Conservation (phyloP, 2,797 vertebrate genomes). For the Spinus olivaceus region DNA sequence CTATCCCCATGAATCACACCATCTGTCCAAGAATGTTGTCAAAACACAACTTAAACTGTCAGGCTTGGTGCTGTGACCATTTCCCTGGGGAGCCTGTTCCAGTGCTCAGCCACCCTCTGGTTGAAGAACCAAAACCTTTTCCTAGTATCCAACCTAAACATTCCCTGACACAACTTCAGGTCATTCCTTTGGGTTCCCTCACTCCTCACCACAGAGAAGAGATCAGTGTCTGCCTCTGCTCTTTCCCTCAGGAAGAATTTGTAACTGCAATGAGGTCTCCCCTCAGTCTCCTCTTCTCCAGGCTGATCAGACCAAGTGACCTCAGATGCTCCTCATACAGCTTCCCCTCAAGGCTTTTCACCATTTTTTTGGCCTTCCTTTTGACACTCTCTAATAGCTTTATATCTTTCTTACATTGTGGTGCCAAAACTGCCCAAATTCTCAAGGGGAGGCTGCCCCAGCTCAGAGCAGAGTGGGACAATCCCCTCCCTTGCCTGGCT, state of each 20-base stretch:
- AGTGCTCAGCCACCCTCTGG: background rate
- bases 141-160: background rate
- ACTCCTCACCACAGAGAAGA: background rate
- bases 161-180: background rate
- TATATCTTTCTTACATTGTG: fast-evolving
- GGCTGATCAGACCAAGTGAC: background rate
- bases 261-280: fast-evolving
- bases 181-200: fast-evolving
- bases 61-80: background rate
- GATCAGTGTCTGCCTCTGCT: background rate
- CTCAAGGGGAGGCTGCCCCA: fast-evolving
- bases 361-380: background rate
- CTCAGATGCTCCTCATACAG: fast-evolving
- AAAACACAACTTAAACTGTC: background rate
- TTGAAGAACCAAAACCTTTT: background rate
- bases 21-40: background rate
- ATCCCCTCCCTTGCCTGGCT: background rate
- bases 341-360: background rate
- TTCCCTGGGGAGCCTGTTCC: background rate
- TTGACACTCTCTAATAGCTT: background rate
- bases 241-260: background rate
- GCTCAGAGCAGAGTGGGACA: fast-evolving
- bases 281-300: background rate
- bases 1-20: background rate
- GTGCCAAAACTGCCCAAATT: fast-evolving